phyloP scores from a whole-genome alignment of 2,113 vertebrate species.

The Pipa parva region DNA sequence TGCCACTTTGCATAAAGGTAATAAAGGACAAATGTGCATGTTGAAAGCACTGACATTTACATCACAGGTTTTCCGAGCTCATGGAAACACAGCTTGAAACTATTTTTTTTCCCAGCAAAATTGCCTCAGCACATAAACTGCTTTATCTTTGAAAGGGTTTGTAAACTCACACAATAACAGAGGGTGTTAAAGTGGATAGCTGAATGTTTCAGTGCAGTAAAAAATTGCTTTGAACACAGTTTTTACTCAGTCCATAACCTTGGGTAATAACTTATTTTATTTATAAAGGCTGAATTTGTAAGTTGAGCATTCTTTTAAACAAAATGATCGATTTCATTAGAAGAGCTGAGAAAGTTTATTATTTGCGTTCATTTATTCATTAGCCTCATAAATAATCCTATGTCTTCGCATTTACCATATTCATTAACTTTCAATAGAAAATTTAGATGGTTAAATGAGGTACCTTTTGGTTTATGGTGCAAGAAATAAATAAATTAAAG shows the following conservation, averaged over 20 bases:
- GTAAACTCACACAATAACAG: slow-evolving; percentile 41
- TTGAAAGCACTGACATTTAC: slow-evolving; percentile 29
- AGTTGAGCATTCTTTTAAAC: slow-evolving; percentile 28
- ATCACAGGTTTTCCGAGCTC: slow-evolving; percentile 28
- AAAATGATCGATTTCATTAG: slow-evolving; percentile 35
- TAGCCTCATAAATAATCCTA: too few relatives aligned
- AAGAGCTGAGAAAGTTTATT: slow-evolving; percentile 18
- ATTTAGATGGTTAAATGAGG: too few relatives aligned
- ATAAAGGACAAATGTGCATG: slow-evolving; percentile 23
- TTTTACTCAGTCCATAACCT: slow-evolving; percentile 37
- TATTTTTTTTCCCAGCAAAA: slow-evolving; percentile 34
- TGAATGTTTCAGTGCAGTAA: slow-evolving; percentile 35
- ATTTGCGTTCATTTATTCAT: slow-evolving; percentile 12
- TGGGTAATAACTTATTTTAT: slow-evolving; percentile 39
- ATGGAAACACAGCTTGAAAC: slow-evolving; percentile 38
- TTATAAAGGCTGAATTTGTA: slow-evolving; percentile 21
- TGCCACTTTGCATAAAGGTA: slow-evolving; percentile 35
- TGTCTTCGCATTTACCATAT: too few relatives aligned
- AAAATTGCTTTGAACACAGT: slow-evolving; percentile 41
- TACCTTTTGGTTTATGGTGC: too few relatives aligned
- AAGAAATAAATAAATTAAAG: too few relatives aligned
- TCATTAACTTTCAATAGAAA: too few relatives aligned
- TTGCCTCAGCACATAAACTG: slow-evolving; percentile 36
- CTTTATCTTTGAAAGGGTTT: slow-evolving; percentile 38
- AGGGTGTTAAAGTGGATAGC: slow-evolving; percentile 39